These are phyloP conservation scores for Ascidia mentula DNA, from an alignment of 23 tunicate genomes.

Conservation along the genomic window DNA sequence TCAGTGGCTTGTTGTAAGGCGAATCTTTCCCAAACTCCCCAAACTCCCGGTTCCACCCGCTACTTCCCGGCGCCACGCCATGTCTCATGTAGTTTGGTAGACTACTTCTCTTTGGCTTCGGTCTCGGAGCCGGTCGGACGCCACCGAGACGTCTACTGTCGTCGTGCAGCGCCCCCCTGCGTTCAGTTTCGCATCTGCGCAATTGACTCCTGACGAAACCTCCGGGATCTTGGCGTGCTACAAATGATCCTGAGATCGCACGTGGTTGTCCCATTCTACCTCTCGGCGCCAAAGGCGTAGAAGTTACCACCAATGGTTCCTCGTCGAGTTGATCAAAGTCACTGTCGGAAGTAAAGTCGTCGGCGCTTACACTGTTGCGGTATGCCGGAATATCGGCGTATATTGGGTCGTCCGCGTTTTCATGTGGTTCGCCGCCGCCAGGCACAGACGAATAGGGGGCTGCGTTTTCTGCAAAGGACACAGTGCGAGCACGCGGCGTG, in stretches of 20 bases:
- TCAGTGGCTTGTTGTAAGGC: background rate
- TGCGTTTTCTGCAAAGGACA: background rate
- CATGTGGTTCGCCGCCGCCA: background rate
- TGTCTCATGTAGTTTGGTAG: background rate
- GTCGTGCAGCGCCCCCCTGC: background rate
- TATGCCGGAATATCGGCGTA: conserved; percentile 40
- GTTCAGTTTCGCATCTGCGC: conserved; percentile 6
- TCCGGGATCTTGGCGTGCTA: conserved; percentile 2
- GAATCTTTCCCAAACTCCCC: background rate
- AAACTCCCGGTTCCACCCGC: background rate
- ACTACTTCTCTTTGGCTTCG: background rate
- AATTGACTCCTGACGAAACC: background rate
- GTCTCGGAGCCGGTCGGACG: background rate
- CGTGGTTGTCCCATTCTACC: background rate
- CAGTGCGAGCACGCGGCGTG: background rate
- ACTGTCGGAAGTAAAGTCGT: conserved; percentile 32
- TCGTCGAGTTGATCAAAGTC: conserved; percentile 25
- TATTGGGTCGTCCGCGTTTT: conserved; percentile 9
- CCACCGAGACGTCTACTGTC: background rate
- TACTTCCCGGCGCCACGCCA: background rate
- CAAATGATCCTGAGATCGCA: background rate
- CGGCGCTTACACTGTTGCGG: background rate
- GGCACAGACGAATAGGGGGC: background rate
- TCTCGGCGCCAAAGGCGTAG: background rate
- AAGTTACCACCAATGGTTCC: background rate